Base-by-base conservation (phyloP, 2,888 invertebrate species). In the Eumacrocentrus americanus region DNA sequence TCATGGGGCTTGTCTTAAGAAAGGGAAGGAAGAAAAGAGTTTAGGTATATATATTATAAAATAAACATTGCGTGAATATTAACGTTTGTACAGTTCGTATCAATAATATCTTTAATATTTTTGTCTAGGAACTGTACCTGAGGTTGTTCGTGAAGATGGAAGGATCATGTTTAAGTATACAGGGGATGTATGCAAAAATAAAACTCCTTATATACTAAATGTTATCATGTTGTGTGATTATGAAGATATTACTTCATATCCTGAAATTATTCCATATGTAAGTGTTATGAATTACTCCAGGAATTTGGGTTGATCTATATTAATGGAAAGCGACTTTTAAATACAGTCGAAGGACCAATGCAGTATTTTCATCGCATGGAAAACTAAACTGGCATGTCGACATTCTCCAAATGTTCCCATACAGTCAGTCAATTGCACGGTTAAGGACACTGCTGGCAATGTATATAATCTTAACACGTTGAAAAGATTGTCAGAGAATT, bases 141-240 rank as follows among this genome's bases (percentile, higher is more conserved):
- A 25, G 1, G 9, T n/a, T 50, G 3, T 20, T 7, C 29, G 29
- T 42, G 25, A 18, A n/a, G 40, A 53, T 11, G 44, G 35, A 22
- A 51, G 16, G 37, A 54, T 51, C 5, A 37, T 55, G n/a, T 51
- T 11, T 16, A 52, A 25, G 11, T 52, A 40, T 23, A 40, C 16
- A 5, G 52, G 52, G 3, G 52, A 52, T 23, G 4, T 4, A 12
- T 52, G 52, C n/a, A 25, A 25, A 11, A 11, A 52, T 29, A n/a
- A 29, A 16, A 4, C n/a, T 35, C 4, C 22, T 25, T 52, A 76
- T 60, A 67, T 58, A 3, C 70, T 72, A 5, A 61, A 65, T 35
- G 63, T 78, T 25, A 59, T 67, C 38, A 74, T 76, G 74, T 67
- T 65, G 44, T 79, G 78, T 63, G 72, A 76, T 62, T 74, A 70